Conservation (phyloP, 53 echinoderm and acorn worm species). For the Pentamera pediparva region DNA sequence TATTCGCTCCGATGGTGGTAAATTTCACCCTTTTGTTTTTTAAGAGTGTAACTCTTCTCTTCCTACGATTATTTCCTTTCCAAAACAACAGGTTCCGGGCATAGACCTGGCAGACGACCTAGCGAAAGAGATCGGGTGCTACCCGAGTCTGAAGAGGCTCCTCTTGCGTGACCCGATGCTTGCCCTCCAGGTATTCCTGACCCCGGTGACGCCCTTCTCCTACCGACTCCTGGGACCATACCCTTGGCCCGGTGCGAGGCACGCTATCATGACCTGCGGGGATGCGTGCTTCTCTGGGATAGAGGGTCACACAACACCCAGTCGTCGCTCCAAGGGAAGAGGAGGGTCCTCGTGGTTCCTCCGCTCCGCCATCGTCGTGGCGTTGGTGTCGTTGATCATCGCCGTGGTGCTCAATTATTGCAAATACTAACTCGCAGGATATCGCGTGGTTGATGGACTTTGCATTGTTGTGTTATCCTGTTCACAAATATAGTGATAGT, state of each 20-base stretch:
- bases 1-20: no score
- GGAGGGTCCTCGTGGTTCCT: no score
- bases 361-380: no score
- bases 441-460: not conserved
- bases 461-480: no score
- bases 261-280: not conserved
- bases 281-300: not conserved
- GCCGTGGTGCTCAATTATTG: no score
- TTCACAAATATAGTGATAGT: no score
- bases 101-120: not conserved
- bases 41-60: not conserved
- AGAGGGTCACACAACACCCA: not conserved
- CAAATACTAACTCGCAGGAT: not conserved
- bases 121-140: constrained; percentile 7
- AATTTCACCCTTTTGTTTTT: no score
- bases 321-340: no score
- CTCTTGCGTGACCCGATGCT: constrained; percentile 3
- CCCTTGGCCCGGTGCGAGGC: constrained; percentile 9
- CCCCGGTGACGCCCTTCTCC: constrained; percentile 13
- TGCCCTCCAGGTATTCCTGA: not conserved
- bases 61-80: not conserved
- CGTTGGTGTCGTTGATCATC: no score
- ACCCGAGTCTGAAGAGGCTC: not conserved
- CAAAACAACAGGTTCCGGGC: constrained; percentile 4
- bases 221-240: constrained; percentile 13